A percentile compares a stretch with the other conserved stretches of the same genome.
Conservation (phyloP, 2,113 vertebrate species). For the Charadrius vociferus region DNA sequence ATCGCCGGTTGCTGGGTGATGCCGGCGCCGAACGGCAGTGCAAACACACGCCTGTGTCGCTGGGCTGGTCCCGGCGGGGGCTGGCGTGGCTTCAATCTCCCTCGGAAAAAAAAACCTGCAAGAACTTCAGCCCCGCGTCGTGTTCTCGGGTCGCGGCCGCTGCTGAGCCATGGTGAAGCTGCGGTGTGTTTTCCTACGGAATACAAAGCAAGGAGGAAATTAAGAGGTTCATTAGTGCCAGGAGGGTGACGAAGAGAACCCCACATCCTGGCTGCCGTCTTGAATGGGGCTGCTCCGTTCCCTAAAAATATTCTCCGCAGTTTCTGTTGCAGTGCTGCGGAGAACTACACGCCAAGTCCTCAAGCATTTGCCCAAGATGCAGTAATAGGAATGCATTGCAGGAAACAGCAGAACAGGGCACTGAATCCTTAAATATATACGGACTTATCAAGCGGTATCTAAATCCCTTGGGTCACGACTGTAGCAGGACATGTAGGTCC, state of each 20-base stretch:
- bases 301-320: background rate
- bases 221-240: background rate
- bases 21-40: background rate
- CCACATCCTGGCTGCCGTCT: background rate
- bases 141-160: background rate
- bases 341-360: background rate
- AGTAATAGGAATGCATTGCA: background rate
- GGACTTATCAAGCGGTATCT: background rate
- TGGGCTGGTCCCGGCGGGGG: background rate
- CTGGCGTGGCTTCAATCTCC: background rate
- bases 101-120: too few species aligned
- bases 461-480: background rate
- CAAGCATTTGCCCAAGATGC: background rate
- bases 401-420: background rate
- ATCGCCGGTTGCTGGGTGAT: background rate
- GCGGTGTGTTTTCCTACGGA: background rate
- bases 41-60: slow-evolving; percentile 5
- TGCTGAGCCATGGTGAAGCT: background rate
- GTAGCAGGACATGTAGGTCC: background rate
- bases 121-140: background rate
- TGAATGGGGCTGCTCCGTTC: background rate
- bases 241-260: background rate
- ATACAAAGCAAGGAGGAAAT: background rate
- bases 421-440: background rate
- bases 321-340: background rate